Evolutionary conservation across 2,113 vertebrate species (phyloP).

Genomic region (Lipophrys pholis): DNA sequence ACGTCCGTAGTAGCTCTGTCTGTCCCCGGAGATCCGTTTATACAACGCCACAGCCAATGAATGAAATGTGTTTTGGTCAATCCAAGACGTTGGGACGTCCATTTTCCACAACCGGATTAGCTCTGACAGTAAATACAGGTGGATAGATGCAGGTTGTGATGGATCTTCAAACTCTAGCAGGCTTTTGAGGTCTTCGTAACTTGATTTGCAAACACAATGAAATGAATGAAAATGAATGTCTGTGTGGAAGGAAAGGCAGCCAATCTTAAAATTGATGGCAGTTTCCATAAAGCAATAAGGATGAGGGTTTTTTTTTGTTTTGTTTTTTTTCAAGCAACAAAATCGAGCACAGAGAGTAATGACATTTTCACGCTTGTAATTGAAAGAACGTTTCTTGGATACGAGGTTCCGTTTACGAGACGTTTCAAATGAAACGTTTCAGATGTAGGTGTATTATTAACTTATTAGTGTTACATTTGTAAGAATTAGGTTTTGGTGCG

Average conservation of each 20-base stretch:
- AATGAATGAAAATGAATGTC: conserved; percentile 31
- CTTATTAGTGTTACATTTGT: too few species aligned
- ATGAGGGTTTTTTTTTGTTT: background rate
- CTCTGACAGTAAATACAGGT: conserved; percentile 29
- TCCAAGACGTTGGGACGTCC: background rate
- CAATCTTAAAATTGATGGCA: conserved; percentile 13
- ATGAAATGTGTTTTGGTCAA: conserved; percentile 5
- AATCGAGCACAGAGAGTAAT: too few species aligned
- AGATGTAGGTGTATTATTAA: too few species aligned
- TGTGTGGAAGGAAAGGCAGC: conserved; percentile 11
- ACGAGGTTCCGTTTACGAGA: too few species aligned
- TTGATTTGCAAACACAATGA: conserved; percentile 31
- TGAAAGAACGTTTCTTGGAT: too few species aligned
- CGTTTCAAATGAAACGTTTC: too few species aligned
- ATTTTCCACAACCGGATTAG: conserved; percentile 25
- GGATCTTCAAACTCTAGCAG: conserved; percentile 26
- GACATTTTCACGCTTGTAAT: too few species aligned
- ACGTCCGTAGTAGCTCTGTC: background rate
- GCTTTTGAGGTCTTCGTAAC: background rate
- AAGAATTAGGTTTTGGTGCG: too few species aligned
- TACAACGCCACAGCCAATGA: conserved; percentile 11
- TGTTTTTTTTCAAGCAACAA: too few species aligned
- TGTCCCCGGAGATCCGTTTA: conserved; percentile 11
- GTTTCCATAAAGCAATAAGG: background rate
- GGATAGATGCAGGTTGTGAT: conserved; percentile 38